Evolutionary conservation across 2,113 vertebrate species (phyloP).

Genomic region (Lethenteron camtschaticum): DNA sequence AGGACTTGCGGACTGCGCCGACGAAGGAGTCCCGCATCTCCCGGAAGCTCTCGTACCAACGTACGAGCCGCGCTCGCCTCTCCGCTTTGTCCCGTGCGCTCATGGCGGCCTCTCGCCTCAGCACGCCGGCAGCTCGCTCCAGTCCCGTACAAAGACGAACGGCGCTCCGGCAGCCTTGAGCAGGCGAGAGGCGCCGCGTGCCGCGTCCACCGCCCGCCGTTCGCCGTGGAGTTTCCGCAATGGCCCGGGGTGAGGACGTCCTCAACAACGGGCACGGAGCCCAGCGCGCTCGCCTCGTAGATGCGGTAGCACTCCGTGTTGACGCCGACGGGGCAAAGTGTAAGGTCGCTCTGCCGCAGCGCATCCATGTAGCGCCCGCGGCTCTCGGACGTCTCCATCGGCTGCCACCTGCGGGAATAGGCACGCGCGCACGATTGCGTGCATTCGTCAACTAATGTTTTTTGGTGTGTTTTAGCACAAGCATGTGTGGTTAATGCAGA

Average conservation of each 20-base stretch:
- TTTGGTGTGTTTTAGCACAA: too few relatives aligned
- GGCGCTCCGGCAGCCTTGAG: constrained; percentile 1
- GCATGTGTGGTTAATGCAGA: too few relatives aligned
- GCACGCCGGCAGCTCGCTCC: constrained; percentile 1
- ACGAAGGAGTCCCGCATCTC: background rate
- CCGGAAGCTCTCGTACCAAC: background rate
- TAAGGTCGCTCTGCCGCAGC: constrained; percentile 5
- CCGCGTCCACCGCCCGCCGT: background rate
- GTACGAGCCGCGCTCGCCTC: background rate
- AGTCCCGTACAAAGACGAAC: background rate
- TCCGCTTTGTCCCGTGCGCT: background rate
- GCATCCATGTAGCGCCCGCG: background rate
- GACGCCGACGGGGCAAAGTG: constrained; percentile 3
- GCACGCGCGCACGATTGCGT: too few relatives aligned
- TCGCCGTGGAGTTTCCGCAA: background rate
- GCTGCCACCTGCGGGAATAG: background rate
- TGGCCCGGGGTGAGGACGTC: constrained; percentile 1
- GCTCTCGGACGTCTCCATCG: background rate
- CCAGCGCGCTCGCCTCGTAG: constrained; percentile 1
- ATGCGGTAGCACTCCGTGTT: constrained; percentile 4
- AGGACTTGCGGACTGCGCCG: background rate
- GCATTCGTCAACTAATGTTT: too few relatives aligned
- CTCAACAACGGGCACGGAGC: constrained; percentile 4
- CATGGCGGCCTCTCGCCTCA: background rate
- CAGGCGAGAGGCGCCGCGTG: background rate